Percentiles rank a stretch among this genome's conserved stretches.
Evolutionary conservation across 2,113 vertebrate species (phyloP).

Genomic region (Lophius piscatorius): DNA sequence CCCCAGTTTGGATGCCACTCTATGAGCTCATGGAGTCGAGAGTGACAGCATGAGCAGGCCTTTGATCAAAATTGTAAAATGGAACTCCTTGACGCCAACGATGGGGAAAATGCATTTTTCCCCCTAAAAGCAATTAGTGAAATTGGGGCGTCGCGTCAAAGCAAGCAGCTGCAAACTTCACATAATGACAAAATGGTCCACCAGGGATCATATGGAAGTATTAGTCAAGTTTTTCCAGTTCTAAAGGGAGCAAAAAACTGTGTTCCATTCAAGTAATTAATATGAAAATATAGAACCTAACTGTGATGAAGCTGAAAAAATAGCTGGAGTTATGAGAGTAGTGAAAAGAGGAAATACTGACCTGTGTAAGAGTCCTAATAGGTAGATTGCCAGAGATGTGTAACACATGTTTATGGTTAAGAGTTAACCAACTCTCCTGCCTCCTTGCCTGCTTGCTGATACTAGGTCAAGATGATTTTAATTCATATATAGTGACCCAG

Average conservation of each 20-base stretch:
- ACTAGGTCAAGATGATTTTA: slow-evolving; percentile 27
- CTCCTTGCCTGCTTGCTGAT: slow-evolving; percentile 17
- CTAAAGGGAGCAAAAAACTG: slow-evolving; percentile 19
- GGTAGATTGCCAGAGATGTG: slow-evolving; percentile 16
- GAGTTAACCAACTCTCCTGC: slow-evolving; percentile 11
- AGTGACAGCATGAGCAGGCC: slow-evolving; percentile 44
- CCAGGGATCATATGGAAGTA: slow-evolving; percentile 35
- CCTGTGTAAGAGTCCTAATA: too few species aligned
- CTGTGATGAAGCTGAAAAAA: neutral
- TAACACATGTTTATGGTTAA: slow-evolving; percentile 51
- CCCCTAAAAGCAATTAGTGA: slow-evolving; percentile 60
- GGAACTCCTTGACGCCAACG: slow-evolving; percentile 51
- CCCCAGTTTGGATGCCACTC: slow-evolving; percentile 53
- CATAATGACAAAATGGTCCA: slow-evolving; percentile 21
- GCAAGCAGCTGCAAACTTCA: slow-evolving; percentile 35
- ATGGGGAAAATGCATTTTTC: slow-evolving; percentile 60
- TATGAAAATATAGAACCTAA: neutral
- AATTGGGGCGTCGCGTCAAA: slow-evolving; percentile 52
- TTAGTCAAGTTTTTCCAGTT: slow-evolving; percentile 27
- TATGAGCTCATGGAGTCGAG: slow-evolving; percentile 62
- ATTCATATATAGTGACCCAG: slow-evolving; percentile 19
- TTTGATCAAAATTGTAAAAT: slow-evolving; percentile 65
- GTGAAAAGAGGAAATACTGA: slow-evolving; percentile 7
- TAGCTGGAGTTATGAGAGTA: neutral
- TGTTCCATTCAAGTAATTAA: slow-evolving; percentile 17